Base-by-base conservation (phyloP, 1,140 invertebrate species). In the Drosophila eugracilis region DNA sequence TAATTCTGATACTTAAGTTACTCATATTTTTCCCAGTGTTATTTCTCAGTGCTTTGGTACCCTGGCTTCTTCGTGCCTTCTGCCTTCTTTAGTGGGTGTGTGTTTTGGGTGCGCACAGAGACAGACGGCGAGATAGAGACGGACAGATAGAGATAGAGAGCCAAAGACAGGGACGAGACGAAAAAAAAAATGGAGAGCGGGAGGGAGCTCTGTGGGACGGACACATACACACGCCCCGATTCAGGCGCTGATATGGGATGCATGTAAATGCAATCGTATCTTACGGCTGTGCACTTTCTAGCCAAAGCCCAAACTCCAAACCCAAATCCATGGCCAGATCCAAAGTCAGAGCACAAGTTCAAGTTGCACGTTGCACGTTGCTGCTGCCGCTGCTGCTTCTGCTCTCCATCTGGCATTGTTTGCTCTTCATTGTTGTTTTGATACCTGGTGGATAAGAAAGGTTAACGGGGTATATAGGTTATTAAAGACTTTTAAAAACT, bases 251-350 rank as follows among this genome's bases (percentile, higher is more conserved):
- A 86, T 86, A 86, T 76, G 83, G 63, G 83, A 86, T 86, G 83
- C 83, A 88, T 88, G 83, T 89, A 88, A 88, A 88, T 88, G 83
- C 84, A 88, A 88, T 88, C 83, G 83, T 88, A 88, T 88, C 83
- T 88, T 88, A 88, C 83, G 83, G 84, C 83, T 83, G 78, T 88
- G 83, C 84, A 88, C 83, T 88, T 88, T 88, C 83, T 83, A 88
- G 83, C 78, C 75, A 63, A 74, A 14, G 47, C 52, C 34, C 69
- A 54, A 10, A 54, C 30, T 12, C 30, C 9, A 32, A 28, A 32
- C 30, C 30, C 30, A 32, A 12, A n/a, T n/a, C n/a, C n/a, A n/a
- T n/a, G n/a, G 45, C 45, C 53, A 70, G 28, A 69, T 42, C 65
- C 65, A 72, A 71, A 45, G 67, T 50, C 45, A 44, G 55, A 72